phyloP scores from a whole-genome alignment of 2,888 invertebrate genomes.

The Oithona nana region DNA sequence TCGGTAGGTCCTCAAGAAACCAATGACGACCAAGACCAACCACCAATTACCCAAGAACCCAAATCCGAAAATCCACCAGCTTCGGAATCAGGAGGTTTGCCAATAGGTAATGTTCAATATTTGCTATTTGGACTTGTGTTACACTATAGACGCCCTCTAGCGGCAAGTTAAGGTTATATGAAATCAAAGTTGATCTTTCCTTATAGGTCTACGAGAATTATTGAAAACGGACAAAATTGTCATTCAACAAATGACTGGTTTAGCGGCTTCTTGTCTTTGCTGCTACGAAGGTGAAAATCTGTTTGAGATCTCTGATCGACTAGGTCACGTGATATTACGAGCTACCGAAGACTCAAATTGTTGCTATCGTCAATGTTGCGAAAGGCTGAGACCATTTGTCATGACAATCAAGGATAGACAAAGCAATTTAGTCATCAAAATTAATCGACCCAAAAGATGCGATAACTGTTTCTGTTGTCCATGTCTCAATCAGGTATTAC shows the following conservation, averaged over 20 bases:
- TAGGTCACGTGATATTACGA: background rate
- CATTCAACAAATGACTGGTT: background rate
- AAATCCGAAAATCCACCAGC: no score
- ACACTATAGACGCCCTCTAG: no score
- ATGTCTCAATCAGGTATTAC: background rate
- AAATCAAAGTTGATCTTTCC: no score
- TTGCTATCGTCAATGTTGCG: slow-evolving; percentile 2
- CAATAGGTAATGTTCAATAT: no score
- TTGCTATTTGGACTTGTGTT: no score
- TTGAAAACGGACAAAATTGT: background rate
- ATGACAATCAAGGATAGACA: background rate
- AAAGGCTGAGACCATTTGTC: background rate
- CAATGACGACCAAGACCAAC: no score
- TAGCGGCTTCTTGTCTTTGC: background rate
- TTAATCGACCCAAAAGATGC: background rate
- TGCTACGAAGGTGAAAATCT: background rate
- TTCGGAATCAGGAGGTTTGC: no score
- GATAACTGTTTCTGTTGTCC: slow-evolving; percentile 4
- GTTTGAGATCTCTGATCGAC: background rate
- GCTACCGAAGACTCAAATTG: background rate
- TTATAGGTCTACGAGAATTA: background rate
- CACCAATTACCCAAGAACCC: no score
- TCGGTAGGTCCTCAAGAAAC: no score
- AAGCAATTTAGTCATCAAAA: background rate
- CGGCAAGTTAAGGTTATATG: no score